These are phyloP conservation scores for Parnassius smintheus DNA, from an alignment of 2,888 invertebrate genomes.

Conservation along the genomic window DNA sequence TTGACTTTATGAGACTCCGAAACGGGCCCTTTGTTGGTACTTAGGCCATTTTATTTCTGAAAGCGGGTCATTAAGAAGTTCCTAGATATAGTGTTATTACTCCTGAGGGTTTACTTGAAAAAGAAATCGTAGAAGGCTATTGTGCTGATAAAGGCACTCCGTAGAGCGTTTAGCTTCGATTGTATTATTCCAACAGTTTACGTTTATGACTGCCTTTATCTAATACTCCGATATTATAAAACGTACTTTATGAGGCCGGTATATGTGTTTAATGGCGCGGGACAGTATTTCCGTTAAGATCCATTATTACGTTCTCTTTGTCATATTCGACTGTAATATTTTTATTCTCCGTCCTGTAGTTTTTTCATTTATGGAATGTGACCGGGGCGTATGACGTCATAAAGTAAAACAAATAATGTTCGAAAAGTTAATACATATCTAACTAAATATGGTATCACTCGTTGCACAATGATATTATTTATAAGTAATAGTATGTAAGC, in stretches of 20 bases:
- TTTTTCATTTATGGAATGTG: too few relatives aligned
- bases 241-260: not conserved
- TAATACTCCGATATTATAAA: constrained; percentile 2
- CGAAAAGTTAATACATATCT: too few relatives aligned
- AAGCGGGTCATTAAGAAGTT: constrained; percentile 1
- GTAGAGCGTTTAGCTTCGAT: not conserved
- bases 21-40: constrained; percentile 8
- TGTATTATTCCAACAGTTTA: constrained; percentile 8
- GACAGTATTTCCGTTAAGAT: too few relatives aligned
- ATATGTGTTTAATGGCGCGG: not conserved
- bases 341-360: too few relatives aligned
- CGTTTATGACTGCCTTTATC: constrained; percentile 1
- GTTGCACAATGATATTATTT: too few relatives aligned
- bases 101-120: not conserved
- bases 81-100: not conserved
- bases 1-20: constrained; percentile 37
- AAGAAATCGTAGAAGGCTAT: not conserved
- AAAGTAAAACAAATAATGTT: too few relatives aligned
- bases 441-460: too few relatives aligned
- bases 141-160: not conserved
- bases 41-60: constrained; percentile 9
- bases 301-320: too few relatives aligned
- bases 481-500: too few relatives aligned
- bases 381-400: too few relatives aligned
- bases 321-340: too few relatives aligned